These are phyloP conservation scores for Drosophila mojavensis DNA, from an alignment of 1,140 invertebrate genomes.

Conservation along the genomic window DNA sequence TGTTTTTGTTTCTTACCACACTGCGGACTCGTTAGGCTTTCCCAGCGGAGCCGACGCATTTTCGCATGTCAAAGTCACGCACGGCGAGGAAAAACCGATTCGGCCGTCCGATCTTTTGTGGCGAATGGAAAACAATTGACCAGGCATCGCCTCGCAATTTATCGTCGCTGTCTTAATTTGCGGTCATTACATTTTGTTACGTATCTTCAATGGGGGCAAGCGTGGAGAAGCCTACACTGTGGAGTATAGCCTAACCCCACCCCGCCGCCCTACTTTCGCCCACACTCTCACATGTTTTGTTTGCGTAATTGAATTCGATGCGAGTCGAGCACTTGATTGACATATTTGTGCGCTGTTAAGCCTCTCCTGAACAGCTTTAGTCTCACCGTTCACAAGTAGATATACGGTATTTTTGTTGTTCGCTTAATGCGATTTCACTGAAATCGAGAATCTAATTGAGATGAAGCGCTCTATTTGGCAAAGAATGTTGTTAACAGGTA, in stretches of 20 bases:
- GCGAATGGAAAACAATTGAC: slow-evolving; percentile 32
- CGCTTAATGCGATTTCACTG: too few species aligned
- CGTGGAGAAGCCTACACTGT: slow-evolving; percentile 32
- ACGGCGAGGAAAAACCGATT: slow-evolving; percentile 21
- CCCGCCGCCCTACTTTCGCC: not conserved
- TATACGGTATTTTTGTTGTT: not conserved
- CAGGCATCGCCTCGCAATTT: not conserved
- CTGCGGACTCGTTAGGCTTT: slow-evolving; percentile 6
- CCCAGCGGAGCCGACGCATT: slow-evolving; percentile 20
- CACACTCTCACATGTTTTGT: not conserved
- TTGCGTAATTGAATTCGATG: slow-evolving; percentile 34
- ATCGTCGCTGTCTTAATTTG: slow-evolving; percentile 51
- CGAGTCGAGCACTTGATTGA: slow-evolving; percentile 26
- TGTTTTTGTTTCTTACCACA: not conserved
- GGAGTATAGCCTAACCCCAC: not conserved
- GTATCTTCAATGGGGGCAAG: slow-evolving; percentile 25
- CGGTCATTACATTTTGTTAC: slow-evolving; percentile 53
- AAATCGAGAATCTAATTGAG: not conserved
- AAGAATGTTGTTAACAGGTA: not conserved
- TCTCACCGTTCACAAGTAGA: not conserved
- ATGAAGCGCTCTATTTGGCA: not conserved
- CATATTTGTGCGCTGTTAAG: slow-evolving; percentile 1
- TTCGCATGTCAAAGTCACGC: slow-evolving; percentile 48
- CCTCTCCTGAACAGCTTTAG: not conserved
- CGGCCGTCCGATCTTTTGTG: slow-evolving; percentile 28